Evolutionary conservation across 1,140 invertebrate species (phyloP).

Genomic region (Paraescarpia echinospica): DNA sequence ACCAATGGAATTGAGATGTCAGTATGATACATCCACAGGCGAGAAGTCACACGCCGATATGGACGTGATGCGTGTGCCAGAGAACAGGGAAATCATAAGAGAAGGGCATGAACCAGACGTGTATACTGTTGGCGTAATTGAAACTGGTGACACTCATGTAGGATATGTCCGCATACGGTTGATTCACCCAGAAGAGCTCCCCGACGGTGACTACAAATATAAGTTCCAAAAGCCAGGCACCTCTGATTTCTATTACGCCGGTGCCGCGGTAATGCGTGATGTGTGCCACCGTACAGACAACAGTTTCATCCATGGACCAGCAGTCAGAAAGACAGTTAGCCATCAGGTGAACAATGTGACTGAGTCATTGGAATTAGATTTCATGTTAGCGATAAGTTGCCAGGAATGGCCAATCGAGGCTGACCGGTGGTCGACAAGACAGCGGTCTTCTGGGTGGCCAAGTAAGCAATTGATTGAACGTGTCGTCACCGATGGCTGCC

Average conservation of each 20-base stretch:
- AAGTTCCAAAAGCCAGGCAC: background rate
- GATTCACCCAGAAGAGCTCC: background rate
- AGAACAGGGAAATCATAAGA: background rate
- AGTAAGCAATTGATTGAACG: background rate
- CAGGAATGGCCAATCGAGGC: background rate
- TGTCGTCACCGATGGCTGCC: background rate
- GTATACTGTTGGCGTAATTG: background rate
- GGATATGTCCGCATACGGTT: background rate
- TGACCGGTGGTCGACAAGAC: background rate
- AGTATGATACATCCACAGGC: background rate
- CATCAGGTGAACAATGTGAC: no score
- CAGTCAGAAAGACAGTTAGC: background rate
- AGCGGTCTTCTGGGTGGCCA: conserved; percentile 5
- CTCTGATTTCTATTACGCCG: background rate
- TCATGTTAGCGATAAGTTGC: background rate
- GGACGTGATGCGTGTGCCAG: background rate
- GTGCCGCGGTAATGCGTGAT: background rate
- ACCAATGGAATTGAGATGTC: background rate
- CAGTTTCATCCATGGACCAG: background rate
- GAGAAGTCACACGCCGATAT: background rate
- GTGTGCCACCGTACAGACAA: no score
- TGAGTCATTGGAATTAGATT: background rate
- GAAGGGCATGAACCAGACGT: no score
- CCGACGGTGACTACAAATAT: no score
- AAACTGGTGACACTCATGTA: background rate